Percentiles rank a stretch among this genome's conserved stretches.
Conservation (phyloP, 1,140 invertebrate species). For the Aradophagus sp. region DNA sequence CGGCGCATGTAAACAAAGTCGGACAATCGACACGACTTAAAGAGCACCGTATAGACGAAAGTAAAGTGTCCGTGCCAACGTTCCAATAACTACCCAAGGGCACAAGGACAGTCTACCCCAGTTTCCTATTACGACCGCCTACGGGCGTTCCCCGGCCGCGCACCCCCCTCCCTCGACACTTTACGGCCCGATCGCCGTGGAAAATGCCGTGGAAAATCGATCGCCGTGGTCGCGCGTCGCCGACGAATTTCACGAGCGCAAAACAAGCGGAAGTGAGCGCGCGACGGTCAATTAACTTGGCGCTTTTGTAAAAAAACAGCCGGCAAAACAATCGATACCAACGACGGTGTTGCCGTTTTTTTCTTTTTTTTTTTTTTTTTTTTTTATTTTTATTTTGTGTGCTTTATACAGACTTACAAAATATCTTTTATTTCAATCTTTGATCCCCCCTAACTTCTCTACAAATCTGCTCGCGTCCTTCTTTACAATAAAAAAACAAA, state of each 20-base stretch:
- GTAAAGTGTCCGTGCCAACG: conserved; percentile 72
- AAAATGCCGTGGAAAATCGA: conserved; percentile 68
- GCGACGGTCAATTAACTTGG: too few species aligned
- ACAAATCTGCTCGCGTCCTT: too few species aligned
- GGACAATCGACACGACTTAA: conserved; percentile 50
- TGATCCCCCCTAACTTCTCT: too few species aligned
- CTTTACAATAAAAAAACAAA: too few species aligned
- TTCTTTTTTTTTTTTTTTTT: too few species aligned
- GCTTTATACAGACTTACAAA: too few species aligned
- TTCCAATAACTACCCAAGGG: conserved; percentile 72
- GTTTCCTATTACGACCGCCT: conserved; percentile 72
- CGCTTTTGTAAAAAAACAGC: too few species aligned
- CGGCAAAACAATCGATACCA: too few species aligned
- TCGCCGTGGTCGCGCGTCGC: conserved; percentile 33
- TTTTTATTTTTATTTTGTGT: too few species aligned
- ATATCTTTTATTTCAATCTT: too few species aligned
- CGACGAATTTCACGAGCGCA: conserved; percentile 63
- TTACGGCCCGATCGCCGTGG: conserved; percentile 69
- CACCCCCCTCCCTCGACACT: conserved; percentile 41
- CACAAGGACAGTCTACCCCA: conserved; percentile 73
- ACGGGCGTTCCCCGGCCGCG: conserved; percentile 53
- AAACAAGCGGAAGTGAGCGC: conserved; percentile 45
- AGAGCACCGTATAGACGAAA: conserved; percentile 67
- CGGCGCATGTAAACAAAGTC: conserved; percentile 50
- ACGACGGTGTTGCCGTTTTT: too few species aligned